phyloP scores from a whole-genome alignment of 2,113 vertebrate genomes.

The Marmota flaviventris region DNA sequence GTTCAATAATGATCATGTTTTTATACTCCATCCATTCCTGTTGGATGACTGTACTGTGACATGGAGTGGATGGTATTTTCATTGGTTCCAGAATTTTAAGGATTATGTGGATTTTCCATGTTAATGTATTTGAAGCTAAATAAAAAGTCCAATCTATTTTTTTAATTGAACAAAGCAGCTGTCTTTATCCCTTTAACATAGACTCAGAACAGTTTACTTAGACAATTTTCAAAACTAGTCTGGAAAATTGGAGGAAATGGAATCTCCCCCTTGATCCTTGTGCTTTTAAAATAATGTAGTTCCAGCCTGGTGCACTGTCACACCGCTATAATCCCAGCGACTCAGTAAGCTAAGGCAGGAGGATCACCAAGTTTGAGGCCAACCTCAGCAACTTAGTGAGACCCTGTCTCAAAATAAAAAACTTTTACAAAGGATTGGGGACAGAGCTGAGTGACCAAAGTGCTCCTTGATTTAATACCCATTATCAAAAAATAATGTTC shows the following conservation, averaged over 20 bases:
- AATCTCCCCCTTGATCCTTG: background rate
- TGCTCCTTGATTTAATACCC: no score
- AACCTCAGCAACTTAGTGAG: no score
- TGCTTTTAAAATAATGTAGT: slow-evolving; percentile 8
- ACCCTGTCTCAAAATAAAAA: no score
- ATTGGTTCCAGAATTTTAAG: slow-evolving; percentile 25
- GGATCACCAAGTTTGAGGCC: no score
- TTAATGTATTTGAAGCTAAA: background rate
- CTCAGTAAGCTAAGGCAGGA: no score
- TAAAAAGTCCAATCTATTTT: no score
- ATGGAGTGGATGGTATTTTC: background rate
- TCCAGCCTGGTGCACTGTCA: no score
- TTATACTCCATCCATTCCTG: background rate
- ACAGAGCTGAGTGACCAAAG: no score
- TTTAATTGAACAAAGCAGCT: slow-evolving; percentile 24
- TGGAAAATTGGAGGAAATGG: slow-evolving; percentile 35
- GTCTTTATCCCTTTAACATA: background rate
- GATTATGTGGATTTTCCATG: background rate
- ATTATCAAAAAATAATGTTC: background rate
- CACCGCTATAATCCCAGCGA: no score
- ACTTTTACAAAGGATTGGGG: no score
- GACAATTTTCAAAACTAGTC: slow-evolving; percentile 40
- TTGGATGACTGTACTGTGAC: background rate
- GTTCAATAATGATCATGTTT: slow-evolving; percentile 7
- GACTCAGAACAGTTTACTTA: background rate